These are phyloP conservation scores for Erebia epiphron DNA, from an alignment of 2,888 invertebrate species.

Conservation along the genomic window DNA sequence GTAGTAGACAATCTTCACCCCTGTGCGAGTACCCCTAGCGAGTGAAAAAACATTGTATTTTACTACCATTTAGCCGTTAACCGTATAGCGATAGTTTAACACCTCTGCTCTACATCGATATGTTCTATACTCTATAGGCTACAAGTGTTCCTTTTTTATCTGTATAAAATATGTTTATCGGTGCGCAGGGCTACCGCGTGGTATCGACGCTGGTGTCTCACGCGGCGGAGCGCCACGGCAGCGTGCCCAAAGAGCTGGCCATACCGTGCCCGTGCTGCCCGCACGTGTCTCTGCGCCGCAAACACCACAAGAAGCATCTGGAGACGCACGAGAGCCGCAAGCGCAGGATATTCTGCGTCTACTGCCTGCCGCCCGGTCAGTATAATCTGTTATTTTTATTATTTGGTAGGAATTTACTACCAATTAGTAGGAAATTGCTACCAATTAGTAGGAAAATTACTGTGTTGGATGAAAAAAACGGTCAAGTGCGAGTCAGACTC, in stretches of 20 bases:
- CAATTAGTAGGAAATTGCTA: neutral
- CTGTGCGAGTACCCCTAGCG: too few species aligned
- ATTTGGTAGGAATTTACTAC: neutral
- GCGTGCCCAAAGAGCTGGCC: slow-evolving; percentile 58
- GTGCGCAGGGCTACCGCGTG: slow-evolving; percentile 70
- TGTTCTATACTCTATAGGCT: too few species aligned
- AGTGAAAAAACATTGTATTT: too few species aligned
- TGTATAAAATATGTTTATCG: too few species aligned
- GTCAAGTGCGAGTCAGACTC: too few species aligned
- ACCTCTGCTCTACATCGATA: too few species aligned
- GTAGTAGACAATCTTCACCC: too few species aligned
- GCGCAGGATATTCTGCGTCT: slow-evolving; percentile 69
- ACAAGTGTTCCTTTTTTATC: too few species aligned
- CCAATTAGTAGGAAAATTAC: neutral
- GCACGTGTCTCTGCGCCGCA: slow-evolving; percentile 68
- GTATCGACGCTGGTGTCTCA: slow-evolving; percentile 66
- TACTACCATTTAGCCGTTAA: too few species aligned
- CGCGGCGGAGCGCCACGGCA: slow-evolving; percentile 66
- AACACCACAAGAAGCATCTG: slow-evolving; percentile 72
- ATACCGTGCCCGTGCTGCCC: slow-evolving; percentile 75
- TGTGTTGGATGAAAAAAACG: too few species aligned
- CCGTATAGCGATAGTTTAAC: too few species aligned
- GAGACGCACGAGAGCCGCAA: slow-evolving; percentile 60
- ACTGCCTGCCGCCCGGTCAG: slow-evolving; percentile 68
- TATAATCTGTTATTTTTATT: slow-evolving; percentile 25